A percentile compares a stretch with the other conserved stretches of the same genome.
Evolutionary conservation across 2,113 vertebrate genomes (phyloP).

Genomic region (Petroica traversi): DNA sequence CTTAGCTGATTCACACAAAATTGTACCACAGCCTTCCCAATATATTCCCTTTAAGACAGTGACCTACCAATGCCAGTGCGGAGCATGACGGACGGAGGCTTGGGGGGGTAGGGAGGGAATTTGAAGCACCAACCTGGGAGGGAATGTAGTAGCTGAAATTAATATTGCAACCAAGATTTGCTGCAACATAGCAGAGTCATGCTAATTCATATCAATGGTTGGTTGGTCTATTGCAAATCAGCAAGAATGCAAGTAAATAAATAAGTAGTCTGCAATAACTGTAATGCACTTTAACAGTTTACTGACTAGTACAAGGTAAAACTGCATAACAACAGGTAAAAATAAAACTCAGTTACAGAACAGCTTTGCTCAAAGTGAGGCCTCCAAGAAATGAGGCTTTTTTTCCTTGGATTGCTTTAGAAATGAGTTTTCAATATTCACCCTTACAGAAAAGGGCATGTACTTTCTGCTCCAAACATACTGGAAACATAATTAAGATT

Average conservation of each 20-base stretch:
- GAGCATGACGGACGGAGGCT: slow-evolving; percentile 59
- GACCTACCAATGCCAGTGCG: slow-evolving; percentile 54
- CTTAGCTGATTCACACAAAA: slow-evolving; percentile 37
- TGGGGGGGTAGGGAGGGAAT: slow-evolving; percentile 63
- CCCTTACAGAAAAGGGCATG: background rate
- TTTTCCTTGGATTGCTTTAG: background rate
- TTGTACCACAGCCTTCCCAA: slow-evolving; percentile 40
- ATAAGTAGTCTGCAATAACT: background rate
- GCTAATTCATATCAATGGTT: slow-evolving; percentile 24
- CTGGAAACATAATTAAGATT: background rate
- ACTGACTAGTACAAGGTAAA: background rate
- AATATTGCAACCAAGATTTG: slow-evolving; percentile 55
- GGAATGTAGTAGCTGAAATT: slow-evolving; percentile 62
- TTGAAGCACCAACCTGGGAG: slow-evolving; percentile 65
- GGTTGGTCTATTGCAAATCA: slow-evolving; percentile 2
- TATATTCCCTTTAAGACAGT: slow-evolving; percentile 48
- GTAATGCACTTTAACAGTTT: background rate
- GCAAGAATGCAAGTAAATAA: slow-evolving; percentile 11
- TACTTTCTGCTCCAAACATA: background rate
- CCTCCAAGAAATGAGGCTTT: background rate
- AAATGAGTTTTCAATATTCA: background rate
- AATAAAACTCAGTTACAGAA: background rate
- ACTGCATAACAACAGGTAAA: background rate
- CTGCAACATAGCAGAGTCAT: slow-evolving; percentile 55
- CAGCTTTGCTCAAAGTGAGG: background rate